These are phyloP conservation scores for Saccopteryx leptura DNA, from an alignment of 2,113 vertebrate genomes.

Conservation along the genomic window DNA sequence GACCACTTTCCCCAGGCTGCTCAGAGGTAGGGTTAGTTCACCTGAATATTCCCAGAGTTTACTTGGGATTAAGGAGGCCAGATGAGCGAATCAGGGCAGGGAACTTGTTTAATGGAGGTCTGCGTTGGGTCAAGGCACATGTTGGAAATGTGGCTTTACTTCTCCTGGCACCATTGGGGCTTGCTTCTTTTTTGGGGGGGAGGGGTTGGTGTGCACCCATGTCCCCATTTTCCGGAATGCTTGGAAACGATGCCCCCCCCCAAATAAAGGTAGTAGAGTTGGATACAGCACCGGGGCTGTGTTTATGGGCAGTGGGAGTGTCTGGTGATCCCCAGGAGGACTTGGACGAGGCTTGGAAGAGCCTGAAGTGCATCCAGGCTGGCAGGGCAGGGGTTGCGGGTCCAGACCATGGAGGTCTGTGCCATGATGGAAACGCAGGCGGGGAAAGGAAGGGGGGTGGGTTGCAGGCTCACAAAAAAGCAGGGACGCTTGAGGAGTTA, in stretches of 20 bases:
- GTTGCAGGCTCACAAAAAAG: background rate
- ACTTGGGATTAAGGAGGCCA: background rate
- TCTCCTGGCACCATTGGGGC: background rate
- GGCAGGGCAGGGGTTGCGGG: background rate
- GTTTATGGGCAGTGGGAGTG: background rate
- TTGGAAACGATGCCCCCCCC: background rate
- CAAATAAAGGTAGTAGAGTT: background rate
- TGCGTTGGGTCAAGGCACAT: background rate
- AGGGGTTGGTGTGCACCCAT: too few species aligned
- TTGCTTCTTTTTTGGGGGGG: background rate
- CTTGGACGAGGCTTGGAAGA: background rate
- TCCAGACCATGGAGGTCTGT: background rate
- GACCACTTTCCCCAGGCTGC: background rate
- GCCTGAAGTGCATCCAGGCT: too few species aligned
- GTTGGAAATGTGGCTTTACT: background rate
- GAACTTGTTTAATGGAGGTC: background rate
- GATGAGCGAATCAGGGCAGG: fast-evolving
- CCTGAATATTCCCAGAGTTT: background rate
- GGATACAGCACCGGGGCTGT: background rate
- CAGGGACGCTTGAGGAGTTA: background rate
- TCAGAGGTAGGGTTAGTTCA: background rate
- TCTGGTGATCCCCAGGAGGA: background rate
- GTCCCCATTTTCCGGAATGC: background rate
- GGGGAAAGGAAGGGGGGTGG: background rate
- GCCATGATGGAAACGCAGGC: background rate